Evolutionary conservation across 2,888 invertebrate species (phyloP).

Genomic region (Troides aeacus): DNA sequence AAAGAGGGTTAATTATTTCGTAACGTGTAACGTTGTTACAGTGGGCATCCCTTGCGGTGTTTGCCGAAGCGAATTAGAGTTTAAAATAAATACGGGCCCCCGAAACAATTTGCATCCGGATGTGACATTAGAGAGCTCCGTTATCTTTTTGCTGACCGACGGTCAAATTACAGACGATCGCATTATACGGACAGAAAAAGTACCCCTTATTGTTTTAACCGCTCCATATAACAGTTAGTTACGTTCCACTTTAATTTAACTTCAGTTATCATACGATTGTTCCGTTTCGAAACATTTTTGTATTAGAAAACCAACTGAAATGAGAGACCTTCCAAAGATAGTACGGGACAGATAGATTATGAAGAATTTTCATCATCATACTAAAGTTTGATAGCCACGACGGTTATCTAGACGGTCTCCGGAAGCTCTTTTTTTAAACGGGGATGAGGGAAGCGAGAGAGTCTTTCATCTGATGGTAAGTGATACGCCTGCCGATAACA

Average conservation of each 20-base stretch:
- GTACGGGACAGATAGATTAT: too few species aligned
- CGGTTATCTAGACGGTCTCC: too few species aligned
- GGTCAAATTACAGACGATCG: conserved; percentile 37
- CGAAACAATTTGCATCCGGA: conserved; percentile 78
- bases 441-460: too few species aligned
- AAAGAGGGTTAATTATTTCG: conserved; percentile 18
- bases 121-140: conserved; percentile 68
- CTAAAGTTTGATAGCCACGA: too few species aligned
- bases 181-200: conserved; percentile 29
- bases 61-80: conserved; percentile 70
- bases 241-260: conserved; percentile 5
- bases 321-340: too few species aligned
- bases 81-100: conserved; percentile 68
- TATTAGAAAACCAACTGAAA: too few species aligned
- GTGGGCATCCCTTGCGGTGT: conserved; percentile 63
- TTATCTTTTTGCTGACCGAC: conserved; percentile 37
- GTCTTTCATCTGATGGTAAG: too few species aligned
- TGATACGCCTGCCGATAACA: too few species aligned
- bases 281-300: too few species aligned
- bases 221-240: conserved; percentile 8
- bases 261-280: neutral
- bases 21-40: conserved; percentile 42
- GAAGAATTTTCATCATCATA: too few species aligned
- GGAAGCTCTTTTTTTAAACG: too few species aligned
- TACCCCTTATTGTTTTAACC: conserved; percentile 19